Evolutionary conservation across 2,113 vertebrate genomes (phyloP).

Genomic region (Equus przewalskii): DNA sequence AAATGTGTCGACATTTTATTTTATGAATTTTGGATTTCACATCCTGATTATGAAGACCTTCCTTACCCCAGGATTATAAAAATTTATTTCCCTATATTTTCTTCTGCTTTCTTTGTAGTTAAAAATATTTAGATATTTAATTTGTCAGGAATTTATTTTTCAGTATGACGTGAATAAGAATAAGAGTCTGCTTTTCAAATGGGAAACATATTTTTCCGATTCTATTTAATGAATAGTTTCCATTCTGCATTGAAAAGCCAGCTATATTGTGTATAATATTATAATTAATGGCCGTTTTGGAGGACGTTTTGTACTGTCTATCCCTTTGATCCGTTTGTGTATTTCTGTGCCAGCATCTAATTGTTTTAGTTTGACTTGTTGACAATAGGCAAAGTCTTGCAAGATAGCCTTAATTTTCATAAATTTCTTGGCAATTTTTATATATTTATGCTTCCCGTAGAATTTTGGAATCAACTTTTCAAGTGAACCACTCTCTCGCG

Average conservation of each 20-base stretch:
- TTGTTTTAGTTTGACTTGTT: neutral
- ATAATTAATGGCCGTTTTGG: neutral
- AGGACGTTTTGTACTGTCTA: rapidly evolving
- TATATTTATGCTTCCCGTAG: neutral
- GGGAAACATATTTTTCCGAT: neutral
- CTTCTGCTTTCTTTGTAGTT: neutral
- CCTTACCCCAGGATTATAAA: neutral
- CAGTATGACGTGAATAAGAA: neutral
- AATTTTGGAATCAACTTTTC: neutral
- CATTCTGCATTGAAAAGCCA: neutral
- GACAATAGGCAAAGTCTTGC: neutral
- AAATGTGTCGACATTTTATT: neutral
- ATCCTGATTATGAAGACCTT: neutral
- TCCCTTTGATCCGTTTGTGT: rapidly evolving
- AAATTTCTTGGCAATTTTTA: neutral
- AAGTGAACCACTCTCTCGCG: neutral
- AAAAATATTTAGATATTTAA: neutral
- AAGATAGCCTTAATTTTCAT: neutral
- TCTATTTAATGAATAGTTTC: neutral
- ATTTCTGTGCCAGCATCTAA: neutral
- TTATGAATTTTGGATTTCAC: neutral
- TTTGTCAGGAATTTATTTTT: neutral
- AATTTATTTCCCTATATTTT: neutral
- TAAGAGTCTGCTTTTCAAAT: neutral
- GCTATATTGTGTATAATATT: neutral